A percentile compares a stretch with the other conserved stretches of the same genome.
phyloP scores from a whole-genome alignment of 2,888 invertebrate species.

The Chamaedrilus cognettii region DNA sequence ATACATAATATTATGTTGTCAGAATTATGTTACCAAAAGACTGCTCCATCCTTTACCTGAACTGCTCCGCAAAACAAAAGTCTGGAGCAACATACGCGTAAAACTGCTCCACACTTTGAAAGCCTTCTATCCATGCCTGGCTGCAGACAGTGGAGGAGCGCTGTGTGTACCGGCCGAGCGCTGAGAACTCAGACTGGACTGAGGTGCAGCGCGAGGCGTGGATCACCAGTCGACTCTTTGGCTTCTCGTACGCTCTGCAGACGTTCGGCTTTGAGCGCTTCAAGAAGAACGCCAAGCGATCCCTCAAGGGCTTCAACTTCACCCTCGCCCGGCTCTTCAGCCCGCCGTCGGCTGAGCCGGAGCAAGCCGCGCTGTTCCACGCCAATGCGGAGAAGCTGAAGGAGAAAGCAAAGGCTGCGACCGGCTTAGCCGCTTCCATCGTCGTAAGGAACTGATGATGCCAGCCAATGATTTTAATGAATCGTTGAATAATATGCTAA shows the following conservation, averaged over 20 bases:
- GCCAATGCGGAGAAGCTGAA: conserved; percentile 30
- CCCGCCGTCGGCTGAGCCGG: conserved; percentile 1
- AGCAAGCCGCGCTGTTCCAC: conserved; percentile 15
- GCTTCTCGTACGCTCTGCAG: conserved; percentile 83
- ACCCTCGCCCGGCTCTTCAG: conserved; percentile 61
- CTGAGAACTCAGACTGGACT: conserved; percentile 73
- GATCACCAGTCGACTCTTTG: conserved; percentile 86
- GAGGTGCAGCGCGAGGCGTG: conserved; percentile 81
- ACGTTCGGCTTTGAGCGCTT: conserved; percentile 89
- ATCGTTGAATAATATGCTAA: no score
- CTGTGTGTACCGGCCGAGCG: conserved; percentile 77
- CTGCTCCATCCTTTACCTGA: no score
- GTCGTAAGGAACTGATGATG: conserved; percentile 22
- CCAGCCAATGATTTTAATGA: no score
- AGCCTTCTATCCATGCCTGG: no score
- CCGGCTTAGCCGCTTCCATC: conserved; percentile 29
- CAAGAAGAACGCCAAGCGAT: conserved; percentile 81
- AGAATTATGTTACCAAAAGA: no score
- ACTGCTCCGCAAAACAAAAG: no score
- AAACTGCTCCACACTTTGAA: no score
- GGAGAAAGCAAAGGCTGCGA: conserved; percentile 32
- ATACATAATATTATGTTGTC: no score
- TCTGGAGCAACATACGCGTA: no score
- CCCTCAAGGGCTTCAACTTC: conserved; percentile 82
- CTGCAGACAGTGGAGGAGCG: conserved; percentile 90